Evolutionary conservation across 2,113 vertebrate species (phyloP).

Genomic region (Donacobius atricapilla): DNA sequence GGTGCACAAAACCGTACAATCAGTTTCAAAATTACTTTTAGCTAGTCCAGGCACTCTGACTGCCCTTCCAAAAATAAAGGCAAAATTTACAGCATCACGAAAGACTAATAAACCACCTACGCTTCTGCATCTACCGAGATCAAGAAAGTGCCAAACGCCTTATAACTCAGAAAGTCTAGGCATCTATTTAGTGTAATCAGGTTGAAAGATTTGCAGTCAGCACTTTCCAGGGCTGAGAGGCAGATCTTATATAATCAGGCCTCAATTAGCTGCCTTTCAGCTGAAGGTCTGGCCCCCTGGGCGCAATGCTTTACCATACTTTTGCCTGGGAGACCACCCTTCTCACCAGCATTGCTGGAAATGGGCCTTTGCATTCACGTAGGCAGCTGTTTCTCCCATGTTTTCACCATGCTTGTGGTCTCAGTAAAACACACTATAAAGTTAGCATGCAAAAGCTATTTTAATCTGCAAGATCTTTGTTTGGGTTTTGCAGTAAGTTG

Average conservation of each 20-base stretch:
- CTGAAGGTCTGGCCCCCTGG: not conserved
- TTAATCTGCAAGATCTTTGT: not conserved
- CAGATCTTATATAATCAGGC: not conserved
- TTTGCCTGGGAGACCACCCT: not conserved
- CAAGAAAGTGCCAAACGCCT: not conserved
- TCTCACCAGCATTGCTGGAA: not conserved
- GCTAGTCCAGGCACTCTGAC: not conserved
- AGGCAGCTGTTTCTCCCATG: not conserved
- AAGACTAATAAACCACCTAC: not conserved
- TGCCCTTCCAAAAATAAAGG: not conserved
- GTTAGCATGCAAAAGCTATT: not conserved
- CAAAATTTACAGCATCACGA: not conserved
- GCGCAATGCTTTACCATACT: not conserved
- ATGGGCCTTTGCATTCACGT: not conserved
- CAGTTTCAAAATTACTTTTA: not conserved
- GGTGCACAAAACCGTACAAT: not conserved
- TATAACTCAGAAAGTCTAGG: not conserved
- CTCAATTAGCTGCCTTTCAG: not conserved
- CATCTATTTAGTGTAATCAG: not conserved
- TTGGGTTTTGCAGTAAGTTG: not conserved
- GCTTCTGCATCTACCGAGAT: not conserved
- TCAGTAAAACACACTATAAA: not conserved
- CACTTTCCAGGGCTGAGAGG: not conserved
- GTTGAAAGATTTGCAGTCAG: not conserved
- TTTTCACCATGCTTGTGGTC: not conserved